Conservation (phyloP, 2,797 vertebrate genomes). For the Acomys russatus region DNA sequence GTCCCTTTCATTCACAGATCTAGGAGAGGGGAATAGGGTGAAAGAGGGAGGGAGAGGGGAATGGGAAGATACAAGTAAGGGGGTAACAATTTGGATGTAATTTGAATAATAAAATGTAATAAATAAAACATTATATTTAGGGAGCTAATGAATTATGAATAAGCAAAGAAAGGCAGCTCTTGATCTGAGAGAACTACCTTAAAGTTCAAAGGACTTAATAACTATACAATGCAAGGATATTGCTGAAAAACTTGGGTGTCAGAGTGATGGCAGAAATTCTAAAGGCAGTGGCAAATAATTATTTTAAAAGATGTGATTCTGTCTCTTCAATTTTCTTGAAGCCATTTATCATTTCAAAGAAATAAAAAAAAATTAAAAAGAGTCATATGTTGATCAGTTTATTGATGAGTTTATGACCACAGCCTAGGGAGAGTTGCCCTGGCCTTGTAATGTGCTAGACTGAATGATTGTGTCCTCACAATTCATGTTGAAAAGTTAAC, state of each 20-base stretch:
- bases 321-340: conserved; percentile 1
- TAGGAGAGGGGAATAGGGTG: too few relatives aligned
- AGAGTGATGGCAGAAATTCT: not conserved
- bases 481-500: not conserved
- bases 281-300: too few relatives aligned
- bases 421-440: not conserved
- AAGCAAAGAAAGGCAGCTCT: not conserved
- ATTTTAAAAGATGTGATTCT: not conserved
- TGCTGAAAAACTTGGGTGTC: not conserved
- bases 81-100: too few relatives aligned
- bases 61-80: too few relatives aligned
- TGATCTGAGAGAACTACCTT: not conserved
- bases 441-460: not conserved
- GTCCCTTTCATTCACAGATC: too few relatives aligned
- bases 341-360: conserved; percentile 4
- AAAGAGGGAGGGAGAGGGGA: too few relatives aligned
- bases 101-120: too few relatives aligned
- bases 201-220: not conserved
- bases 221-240: not conserved
- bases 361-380: conserved; percentile 25
- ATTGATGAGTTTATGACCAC: not conserved
- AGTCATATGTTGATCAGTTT: not conserved
- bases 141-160: not conserved
- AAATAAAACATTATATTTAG: not conserved
- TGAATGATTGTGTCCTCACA: not conserved